phyloP scores from a whole-genome alignment of 2,888 invertebrate species.

The Meloe dianella region DNA sequence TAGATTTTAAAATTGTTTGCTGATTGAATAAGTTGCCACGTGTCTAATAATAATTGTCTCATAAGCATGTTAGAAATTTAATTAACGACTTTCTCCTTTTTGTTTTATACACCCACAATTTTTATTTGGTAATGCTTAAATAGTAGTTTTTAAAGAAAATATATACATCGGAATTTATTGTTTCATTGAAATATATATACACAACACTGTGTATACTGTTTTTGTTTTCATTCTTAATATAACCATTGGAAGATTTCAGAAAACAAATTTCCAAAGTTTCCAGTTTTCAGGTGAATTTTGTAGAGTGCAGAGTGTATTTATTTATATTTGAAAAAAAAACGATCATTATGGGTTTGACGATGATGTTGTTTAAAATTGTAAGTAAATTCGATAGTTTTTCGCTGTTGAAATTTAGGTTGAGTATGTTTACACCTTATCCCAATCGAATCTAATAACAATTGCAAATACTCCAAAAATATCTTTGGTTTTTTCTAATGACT shows the following conservation, averaged over 20 bases:
- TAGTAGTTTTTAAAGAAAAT: background rate
- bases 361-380: constrained; percentile 25
- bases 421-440: no score
- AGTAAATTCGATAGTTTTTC: no score
- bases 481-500: background rate
- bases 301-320: constrained; percentile 11
- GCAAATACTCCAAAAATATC: background rate
- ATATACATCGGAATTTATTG: constrained; percentile 25
- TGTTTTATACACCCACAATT: background rate
- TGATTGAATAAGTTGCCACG: background rate
- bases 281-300: constrained; percentile 19
- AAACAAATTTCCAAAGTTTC: constrained; percentile 16
- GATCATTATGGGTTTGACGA: constrained; percentile 25
- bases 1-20: background rate
- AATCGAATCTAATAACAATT: no score
- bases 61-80: constrained; percentile 2
- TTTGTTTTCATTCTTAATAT: constrained; percentile 12
- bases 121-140: background rate
- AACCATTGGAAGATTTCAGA: constrained; percentile 30
- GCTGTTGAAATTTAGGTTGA: no score
- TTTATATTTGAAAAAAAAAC: background rate
- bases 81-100: background rate
- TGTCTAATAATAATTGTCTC: constrained; percentile 21
- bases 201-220: constrained; percentile 7
- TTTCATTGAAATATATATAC: constrained; percentile 23